Conservation (phyloP, 2,113 vertebrate species). For the Crotalus tigris region DNA sequence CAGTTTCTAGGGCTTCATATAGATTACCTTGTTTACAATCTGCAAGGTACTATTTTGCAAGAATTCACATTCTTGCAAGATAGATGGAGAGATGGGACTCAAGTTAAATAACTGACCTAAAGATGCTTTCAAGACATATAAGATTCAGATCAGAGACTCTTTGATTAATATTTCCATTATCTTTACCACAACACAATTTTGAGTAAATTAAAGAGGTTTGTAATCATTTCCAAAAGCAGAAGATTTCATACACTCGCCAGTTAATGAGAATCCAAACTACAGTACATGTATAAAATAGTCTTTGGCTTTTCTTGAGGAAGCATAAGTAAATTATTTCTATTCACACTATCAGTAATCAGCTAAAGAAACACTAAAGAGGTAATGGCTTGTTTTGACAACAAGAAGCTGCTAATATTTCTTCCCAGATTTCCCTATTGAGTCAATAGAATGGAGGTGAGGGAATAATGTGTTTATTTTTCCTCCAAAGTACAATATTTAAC, state of each 20-base stretch:
- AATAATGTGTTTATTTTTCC: background rate
- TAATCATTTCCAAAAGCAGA: background rate
- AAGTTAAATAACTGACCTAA: background rate
- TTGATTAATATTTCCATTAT: background rate
- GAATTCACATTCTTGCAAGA: background rate
- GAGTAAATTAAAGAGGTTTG: background rate
- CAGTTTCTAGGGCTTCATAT: background rate
- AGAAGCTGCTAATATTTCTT: background rate
- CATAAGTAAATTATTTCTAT: background rate
- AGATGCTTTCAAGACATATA: background rate
- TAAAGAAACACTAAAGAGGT: background rate
- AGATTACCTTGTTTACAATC: background rate
- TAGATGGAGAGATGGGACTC: background rate
- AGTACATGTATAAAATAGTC: background rate
- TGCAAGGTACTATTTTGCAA: background rate
- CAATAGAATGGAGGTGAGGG: background rate
- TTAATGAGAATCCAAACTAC: background rate
- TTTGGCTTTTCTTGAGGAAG: background rate
- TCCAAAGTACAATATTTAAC: background rate
- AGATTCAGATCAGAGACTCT: background rate
- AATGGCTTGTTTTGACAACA: background rate
- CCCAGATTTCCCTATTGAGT: background rate
- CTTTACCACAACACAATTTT: background rate
- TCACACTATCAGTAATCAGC: background rate
- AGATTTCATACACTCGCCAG: background rate